These are phyloP conservation scores for Sceliomorpha sp. DNA, from an alignment of 2,888 invertebrate species.

Conservation along the genomic window DNA sequence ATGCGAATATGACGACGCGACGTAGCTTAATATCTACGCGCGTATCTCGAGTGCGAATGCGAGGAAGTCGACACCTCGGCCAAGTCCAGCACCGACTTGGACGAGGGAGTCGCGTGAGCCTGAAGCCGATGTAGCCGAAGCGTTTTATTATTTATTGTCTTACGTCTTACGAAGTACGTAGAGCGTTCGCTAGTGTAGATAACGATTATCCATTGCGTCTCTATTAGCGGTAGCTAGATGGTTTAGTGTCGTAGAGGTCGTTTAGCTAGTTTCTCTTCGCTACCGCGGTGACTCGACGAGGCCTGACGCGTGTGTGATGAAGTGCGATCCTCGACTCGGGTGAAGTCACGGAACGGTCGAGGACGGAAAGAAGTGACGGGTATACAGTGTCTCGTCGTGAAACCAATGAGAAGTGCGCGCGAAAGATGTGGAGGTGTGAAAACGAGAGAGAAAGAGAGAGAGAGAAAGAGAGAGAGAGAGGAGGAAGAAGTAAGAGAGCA, in stretches of 20 bases:
- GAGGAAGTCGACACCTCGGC: conserved; percentile 29
- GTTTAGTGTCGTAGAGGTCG: conserved; percentile 75
- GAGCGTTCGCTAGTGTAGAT: conserved; percentile 71
- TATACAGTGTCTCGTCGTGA: conserved; percentile 39
- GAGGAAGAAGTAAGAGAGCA: conserved; percentile 22
- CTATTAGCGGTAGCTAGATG: conserved; percentile 71
- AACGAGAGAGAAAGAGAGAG: conserved; percentile 21
- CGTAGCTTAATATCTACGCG: conserved; percentile 31
- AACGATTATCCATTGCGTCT: conserved; percentile 70
- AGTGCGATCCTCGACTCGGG: conserved; percentile 56
- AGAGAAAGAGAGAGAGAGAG: conserved; percentile 24
- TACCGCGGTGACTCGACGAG: conserved; percentile 74
- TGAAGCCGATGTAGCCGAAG: conserved; percentile 65
- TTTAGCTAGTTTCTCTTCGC: conserved; percentile 74
- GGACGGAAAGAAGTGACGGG: conserved; percentile 31
- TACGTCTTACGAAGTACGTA: conserved; percentile 72
- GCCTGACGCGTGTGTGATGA: conserved; percentile 60
- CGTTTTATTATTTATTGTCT: conserved; percentile 79
- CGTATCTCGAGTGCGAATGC: conserved; percentile 39
- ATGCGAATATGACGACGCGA: conserved; percentile 36
- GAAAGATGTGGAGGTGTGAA: conserved; percentile 45
- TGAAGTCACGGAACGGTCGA: conserved; percentile 14
- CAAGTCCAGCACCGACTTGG: conserved; percentile 16
- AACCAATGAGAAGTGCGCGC: conserved; percentile 36
- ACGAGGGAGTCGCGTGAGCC: conserved; percentile 51